Conservation (phyloP, 1,140 invertebrate genomes). For the Drusus annulatus region DNA sequence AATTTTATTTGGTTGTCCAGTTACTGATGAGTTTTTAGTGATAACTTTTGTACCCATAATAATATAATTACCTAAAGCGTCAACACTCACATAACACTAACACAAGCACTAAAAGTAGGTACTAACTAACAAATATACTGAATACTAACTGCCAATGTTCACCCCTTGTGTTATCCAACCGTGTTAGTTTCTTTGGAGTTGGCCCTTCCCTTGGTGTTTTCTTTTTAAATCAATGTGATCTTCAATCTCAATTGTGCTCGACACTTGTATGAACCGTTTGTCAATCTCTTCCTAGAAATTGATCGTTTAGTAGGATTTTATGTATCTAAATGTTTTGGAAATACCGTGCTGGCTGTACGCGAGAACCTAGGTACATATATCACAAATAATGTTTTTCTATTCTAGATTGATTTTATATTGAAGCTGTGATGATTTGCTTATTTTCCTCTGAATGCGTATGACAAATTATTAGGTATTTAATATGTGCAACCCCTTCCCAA, state of each 20-base stretch:
- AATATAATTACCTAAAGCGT: no score
- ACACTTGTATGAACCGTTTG: no score
- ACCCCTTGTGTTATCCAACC: conserved; percentile 25
- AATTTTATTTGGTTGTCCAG: no score
- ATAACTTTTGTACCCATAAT: no score
- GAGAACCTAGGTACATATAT: neutral
- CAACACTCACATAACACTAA: no score
- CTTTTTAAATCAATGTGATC: conserved; percentile 9
- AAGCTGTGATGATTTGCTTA: conserved; percentile 29
- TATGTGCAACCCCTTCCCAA: conserved; percentile 60
- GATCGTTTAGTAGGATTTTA: neutral
- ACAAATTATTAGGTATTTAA: conserved; percentile 62
- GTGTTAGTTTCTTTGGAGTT: conserved; percentile 58
- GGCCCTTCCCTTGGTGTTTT: conserved; percentile 53
- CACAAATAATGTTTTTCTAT: conserved; percentile 1
- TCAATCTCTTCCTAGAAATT: conserved; percentile 2
- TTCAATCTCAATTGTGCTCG: no score
- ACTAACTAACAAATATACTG: no score
- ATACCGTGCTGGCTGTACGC: neutral
- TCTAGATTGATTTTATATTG: conserved; percentile 12
- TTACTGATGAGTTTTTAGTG: no score
- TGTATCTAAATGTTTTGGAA: neutral
- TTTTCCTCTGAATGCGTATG: conserved; percentile 64
- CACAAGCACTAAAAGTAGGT: no score
- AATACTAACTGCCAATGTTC: neutral